phyloP scores from a whole-genome alignment of 2,797 vertebrate genomes.

The Limosa lapponica region DNA sequence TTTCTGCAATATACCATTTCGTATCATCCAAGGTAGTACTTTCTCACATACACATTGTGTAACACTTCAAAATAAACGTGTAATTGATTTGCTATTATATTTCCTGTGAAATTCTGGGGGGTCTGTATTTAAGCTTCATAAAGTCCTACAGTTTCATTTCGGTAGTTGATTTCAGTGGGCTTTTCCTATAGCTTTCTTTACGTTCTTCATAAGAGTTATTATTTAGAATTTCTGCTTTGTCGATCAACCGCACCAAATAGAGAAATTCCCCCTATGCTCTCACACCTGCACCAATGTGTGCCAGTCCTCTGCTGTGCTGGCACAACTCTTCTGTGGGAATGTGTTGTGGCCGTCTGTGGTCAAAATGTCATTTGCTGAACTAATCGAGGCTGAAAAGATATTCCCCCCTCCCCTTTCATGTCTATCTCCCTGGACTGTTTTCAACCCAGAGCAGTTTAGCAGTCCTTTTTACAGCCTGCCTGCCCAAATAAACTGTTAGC shows the following conservation, averaged over 20 bases:
- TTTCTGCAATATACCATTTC: neutral
- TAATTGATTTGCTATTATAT: neutral
- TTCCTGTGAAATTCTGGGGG: neutral
- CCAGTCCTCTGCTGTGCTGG: neutral
- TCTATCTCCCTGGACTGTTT: neutral
- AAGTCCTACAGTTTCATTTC: neutral
- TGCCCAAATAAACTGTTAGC: neutral
- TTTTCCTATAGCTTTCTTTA: neutral
- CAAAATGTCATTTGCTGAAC: neutral
- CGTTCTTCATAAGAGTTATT: neutral
- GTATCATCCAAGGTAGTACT: neutral
- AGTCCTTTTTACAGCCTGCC: neutral
- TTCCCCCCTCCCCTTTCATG: neutral
- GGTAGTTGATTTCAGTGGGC: neutral
- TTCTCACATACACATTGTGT: neutral
- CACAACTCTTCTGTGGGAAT: neutral
- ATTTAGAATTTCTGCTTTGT: neutral
- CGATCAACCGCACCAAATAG: neutral
- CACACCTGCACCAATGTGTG: neutral
- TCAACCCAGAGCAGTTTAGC: neutral
- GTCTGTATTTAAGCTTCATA: neutral
- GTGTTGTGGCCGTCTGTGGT: fast-evolving
- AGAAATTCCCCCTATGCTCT: neutral
- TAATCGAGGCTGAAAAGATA: neutral
- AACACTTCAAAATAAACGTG: neutral